Evolutionary conservation across 2,888 invertebrate genomes (phyloP), one percentile per base, ranked within the genome.

Genomic region (Nomada fabriciana): DNA sequence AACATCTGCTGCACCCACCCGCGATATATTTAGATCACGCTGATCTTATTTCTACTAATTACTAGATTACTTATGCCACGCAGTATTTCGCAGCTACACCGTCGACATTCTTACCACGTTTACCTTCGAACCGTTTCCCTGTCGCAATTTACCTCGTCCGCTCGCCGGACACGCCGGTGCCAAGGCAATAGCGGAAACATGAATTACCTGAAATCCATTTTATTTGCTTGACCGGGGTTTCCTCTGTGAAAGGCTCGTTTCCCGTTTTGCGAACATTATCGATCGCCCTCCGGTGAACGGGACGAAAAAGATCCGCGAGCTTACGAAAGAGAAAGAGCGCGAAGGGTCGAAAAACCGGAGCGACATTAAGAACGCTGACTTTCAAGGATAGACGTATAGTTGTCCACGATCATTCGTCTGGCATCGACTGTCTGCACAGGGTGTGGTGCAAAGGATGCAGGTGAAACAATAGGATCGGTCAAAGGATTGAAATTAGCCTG

Each of bases 131-230:
- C 20, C 60, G 69, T 77, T 77, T 78, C 57, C 57, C 82, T 76
- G 72, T 70, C 52, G 83, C 78, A 78, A 82, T 82, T 82, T 68
- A 71, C 72, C 43, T 75, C 63, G 74, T 72, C 53, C 74, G 69
- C 36, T 77, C 61, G 68, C 71, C 68, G 67, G 81, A 50, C 80
- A 63, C 69, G 10, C 67, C 78, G 70, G 52, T 47, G 52, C 20
- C 78, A 42, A 57, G 80, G 80, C 64, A 82, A 83, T 55, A 76
- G 55, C 83, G 83, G 83, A 83, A 83, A 83, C 83, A 81, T 81
- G 79, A 83, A 83, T 83, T 83, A 77, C 82, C 72, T 79, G 82
- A 86, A 86, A 82, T 72, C 73, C 77, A 77, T 80, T 86, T 84
- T 74, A 76, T 70, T 71, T 72, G 71, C 52, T 57, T 50, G 60